Evolutionary conservation across 2,888 invertebrate species (phyloP).

Genomic region (Andricus curvator): DNA sequence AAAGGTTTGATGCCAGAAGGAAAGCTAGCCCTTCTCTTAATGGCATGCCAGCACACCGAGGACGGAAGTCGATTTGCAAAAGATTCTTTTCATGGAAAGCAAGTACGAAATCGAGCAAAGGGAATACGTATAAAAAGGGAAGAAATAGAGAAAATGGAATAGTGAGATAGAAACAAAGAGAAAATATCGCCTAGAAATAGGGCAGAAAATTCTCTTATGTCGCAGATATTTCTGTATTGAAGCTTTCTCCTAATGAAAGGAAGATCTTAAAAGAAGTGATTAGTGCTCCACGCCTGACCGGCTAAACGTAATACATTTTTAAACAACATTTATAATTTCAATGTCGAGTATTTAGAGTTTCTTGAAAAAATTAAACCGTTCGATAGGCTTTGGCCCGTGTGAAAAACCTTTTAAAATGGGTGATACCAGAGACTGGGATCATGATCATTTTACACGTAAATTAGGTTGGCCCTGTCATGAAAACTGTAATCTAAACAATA

Average conservation of each 20-base stretch:
- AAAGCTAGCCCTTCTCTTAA: constrained; percentile 24
- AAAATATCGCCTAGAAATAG: constrained; percentile 44
- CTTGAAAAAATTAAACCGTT: too few species aligned
- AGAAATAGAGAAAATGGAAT: constrained; percentile 45
- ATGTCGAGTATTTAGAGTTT: too few species aligned
- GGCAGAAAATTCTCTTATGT: constrained; percentile 48
- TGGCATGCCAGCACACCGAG: constrained; percentile 32
- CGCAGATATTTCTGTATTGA: constrained; percentile 49
- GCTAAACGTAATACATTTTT: too few species aligned
- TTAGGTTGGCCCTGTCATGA: too few species aligned
- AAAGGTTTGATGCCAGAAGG: constrained; percentile 36
- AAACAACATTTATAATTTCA: too few species aligned
- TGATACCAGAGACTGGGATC: too few species aligned
- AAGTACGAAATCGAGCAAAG: constrained; percentile 13
- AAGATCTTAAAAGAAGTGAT: constrained; percentile 45
- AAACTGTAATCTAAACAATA: too few species aligned
- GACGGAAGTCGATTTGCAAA: constrained; percentile 36
- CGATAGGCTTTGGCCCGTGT: too few species aligned
- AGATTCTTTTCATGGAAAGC: constrained; percentile 25
- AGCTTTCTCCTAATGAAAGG: constrained; percentile 55
- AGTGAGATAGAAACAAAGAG: constrained; percentile 45
- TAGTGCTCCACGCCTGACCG: too few species aligned
- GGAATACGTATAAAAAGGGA: constrained; percentile 35
- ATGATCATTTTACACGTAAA: too few species aligned
- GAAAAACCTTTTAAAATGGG: too few species aligned